phyloP scores from a whole-genome alignment of 30 jellyfish, hydroid and myxozoan genomes.

The Cassiopea xamachana region DNA sequence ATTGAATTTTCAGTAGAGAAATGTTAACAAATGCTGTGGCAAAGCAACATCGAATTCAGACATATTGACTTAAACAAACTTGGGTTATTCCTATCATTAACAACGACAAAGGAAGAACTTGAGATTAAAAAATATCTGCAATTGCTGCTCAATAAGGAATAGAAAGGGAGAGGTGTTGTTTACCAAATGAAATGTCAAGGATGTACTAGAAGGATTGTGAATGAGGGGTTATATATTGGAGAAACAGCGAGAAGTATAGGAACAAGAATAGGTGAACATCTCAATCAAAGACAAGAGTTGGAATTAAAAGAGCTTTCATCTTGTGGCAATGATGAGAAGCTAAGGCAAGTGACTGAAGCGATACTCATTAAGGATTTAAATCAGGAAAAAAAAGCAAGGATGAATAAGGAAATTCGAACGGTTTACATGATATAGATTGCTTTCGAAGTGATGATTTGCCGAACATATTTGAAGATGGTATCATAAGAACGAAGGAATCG shows the following conservation, averaged over 20 bases:
- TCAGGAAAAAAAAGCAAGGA: background rate
- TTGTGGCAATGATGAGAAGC: constrained; percentile 1
- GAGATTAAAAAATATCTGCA: background rate
- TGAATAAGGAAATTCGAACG: background rate
- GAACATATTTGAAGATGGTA: background rate
- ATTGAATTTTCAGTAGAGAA: background rate
- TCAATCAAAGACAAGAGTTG: background rate
- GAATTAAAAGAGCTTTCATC: background rate
- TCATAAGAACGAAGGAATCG: background rate
- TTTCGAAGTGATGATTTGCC: background rate
- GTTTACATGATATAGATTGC: background rate
- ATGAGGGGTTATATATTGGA: background rate
- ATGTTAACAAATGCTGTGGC: background rate
- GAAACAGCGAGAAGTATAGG: background rate
- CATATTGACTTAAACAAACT: background rate
- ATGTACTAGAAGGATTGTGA: background rate
- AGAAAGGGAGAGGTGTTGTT: background rate
- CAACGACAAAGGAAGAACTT: background rate
- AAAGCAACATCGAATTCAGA: background rate
- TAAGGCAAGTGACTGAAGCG: background rate
- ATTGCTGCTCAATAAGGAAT: too few species aligned
- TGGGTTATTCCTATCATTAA: background rate
- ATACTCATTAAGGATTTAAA: background rate
- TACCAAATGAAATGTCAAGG: background rate
- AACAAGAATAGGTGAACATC: background rate